Percentiles rank a stretch among this genome's conserved stretches.
Evolutionary conservation across 2,888 invertebrate species (phyloP).

Genomic region (Thumatha senex): DNA sequence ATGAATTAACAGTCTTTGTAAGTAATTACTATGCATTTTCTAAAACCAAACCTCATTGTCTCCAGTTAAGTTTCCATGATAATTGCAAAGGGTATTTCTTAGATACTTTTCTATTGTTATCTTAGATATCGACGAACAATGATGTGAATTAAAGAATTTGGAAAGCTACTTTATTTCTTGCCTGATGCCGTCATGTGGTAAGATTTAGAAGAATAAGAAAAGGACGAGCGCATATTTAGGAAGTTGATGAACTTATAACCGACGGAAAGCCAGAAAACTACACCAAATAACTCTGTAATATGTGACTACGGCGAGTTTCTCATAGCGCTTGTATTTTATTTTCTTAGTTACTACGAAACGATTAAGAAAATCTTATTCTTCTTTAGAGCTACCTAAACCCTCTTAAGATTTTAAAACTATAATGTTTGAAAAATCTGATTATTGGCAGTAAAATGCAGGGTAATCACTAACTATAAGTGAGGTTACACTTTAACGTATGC

Average conservation of each 20-base stretch:
- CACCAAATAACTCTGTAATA: too few species aligned
- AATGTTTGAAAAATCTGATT: not conserved
- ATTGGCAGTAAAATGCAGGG: not conserved
- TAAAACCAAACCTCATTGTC: not conserved
- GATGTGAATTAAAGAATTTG: slow-evolving; percentile 25
- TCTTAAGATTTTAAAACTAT: not conserved
- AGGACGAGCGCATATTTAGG: too few species aligned
- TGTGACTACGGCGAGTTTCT: too few species aligned
- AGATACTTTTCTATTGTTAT: slow-evolving; percentile 29
- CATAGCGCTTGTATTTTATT: too few species aligned
- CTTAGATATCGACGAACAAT: slow-evolving; percentile 21
- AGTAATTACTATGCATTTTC: slow-evolving; percentile 15
- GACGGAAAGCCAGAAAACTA: too few species aligned
- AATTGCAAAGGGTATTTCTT: slow-evolving; percentile 23
- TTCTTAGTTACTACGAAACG: too few species aligned
- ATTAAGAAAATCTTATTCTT: too few species aligned
- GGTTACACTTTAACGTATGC: slow-evolving; percentile 28
- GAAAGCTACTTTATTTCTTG: not conserved
- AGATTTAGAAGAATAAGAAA: too few species aligned
- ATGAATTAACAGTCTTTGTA: slow-evolving; percentile 19
- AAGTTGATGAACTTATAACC: too few species aligned
- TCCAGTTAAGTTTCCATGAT: slow-evolving; percentile 11
- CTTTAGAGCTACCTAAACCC: too few species aligned
- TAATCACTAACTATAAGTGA: not conserved
- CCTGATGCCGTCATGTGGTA: too few species aligned